phyloP scores from a whole-genome alignment of 1,140 invertebrate species.

The Portunus trituberculatus region DNA sequence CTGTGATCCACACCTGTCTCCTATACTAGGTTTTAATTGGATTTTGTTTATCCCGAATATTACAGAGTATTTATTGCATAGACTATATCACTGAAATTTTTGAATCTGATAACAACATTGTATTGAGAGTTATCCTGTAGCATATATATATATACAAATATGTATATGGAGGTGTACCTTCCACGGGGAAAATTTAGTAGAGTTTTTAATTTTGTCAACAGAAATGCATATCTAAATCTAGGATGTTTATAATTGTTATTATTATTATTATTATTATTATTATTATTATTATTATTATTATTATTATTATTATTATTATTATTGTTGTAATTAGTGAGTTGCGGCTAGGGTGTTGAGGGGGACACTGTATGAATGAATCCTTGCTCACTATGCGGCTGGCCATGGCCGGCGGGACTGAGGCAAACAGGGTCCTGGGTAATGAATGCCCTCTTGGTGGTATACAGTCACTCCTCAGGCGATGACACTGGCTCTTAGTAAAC shows the following conservation, averaged over 20 bases:
- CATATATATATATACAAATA: background rate
- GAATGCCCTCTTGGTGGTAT: too few species aligned
- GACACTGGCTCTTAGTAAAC: background rate
- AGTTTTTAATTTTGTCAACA: background rate
- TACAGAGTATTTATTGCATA: conserved; percentile 31
- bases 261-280: conserved; percentile 41
- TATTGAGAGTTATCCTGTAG: conserved; percentile 25
- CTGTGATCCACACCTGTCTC: conserved; percentile 57
- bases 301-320: background rate
- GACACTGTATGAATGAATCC: background rate
- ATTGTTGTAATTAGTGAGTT: background rate
- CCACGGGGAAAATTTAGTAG: background rate
- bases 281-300: background rate
- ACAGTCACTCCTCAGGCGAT: background rate
- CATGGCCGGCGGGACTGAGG: background rate
- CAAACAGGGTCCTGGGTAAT: background rate
- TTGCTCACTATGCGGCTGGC: background rate
- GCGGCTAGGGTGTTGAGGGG: background rate
- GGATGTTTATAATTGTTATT: conserved; percentile 10
- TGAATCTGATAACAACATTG: conserved; percentile 17
- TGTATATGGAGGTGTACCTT: background rate
- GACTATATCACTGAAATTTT: background rate
- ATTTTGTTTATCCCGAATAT: background rate
- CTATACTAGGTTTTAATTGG: background rate
- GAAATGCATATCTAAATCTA: background rate